These are phyloP conservation scores for Arrhamphus sclerolepis DNA, from an alignment of 2,797 vertebrate genomes.

Conservation along the genomic window DNA sequence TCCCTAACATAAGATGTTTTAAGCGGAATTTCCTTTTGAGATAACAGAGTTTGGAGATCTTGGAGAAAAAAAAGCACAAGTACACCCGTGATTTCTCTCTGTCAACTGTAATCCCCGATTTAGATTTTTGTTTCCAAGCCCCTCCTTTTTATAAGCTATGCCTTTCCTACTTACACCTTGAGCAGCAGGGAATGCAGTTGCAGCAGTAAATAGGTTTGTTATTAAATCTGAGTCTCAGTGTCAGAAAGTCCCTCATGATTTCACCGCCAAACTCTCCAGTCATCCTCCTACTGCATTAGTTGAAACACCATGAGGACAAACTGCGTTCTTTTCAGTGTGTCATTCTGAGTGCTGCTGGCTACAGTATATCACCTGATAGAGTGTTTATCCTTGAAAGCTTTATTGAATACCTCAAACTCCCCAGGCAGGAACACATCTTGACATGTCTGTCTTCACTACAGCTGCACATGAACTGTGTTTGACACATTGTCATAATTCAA, in stretches of 20 bases:
- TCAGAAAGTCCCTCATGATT: slow-evolving; percentile 59
- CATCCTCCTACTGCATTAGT: slow-evolving; percentile 47
- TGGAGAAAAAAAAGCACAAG: slow-evolving; percentile 13
- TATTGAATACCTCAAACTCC: slow-evolving; percentile 70
- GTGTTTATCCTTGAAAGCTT: slow-evolving; percentile 79
- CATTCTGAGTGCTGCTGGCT: slow-evolving; percentile 51
- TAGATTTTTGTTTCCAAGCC: not conserved
- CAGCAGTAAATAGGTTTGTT: slow-evolving; percentile 28
- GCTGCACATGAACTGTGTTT: slow-evolving; percentile 62
- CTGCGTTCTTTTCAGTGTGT: slow-evolving; percentile 52
- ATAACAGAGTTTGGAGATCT: not conserved
- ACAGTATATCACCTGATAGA: slow-evolving; percentile 73
- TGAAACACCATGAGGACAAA: slow-evolving; percentile 55
- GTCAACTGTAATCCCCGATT: too few species aligned
- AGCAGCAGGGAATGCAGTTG: slow-evolving; percentile 14
- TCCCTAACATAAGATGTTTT: not conserved
- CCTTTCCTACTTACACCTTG: slow-evolving; percentile 27
- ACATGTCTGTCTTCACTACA: slow-evolving; percentile 70
- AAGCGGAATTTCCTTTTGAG: too few species aligned
- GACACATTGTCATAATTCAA: slow-evolving; percentile 54
- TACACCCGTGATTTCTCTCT: slow-evolving; percentile 21
- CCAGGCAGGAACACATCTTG: slow-evolving; percentile 65
- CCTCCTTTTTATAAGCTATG: not conserved
- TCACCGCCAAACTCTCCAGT: slow-evolving; percentile 32
- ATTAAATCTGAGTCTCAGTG: slow-evolving; percentile 39